Conservation (phyloP, 2,888 invertebrate genomes). For the Athalia cordata region DNA sequence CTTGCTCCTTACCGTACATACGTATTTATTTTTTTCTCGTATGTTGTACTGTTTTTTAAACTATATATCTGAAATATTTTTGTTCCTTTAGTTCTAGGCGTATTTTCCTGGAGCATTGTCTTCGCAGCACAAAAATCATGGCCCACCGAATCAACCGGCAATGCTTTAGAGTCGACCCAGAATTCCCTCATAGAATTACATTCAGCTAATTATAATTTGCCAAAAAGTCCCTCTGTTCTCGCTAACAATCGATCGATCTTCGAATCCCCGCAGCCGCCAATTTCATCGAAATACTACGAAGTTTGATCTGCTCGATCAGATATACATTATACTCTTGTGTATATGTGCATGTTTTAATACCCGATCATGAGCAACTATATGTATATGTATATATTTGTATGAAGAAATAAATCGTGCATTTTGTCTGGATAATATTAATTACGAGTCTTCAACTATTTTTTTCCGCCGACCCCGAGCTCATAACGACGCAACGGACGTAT, state of each 20-base stretch:
- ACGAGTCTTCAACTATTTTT: too few relatives aligned
- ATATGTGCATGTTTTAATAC: too few relatives aligned
- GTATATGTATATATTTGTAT: too few relatives aligned
- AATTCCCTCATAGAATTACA: neutral
- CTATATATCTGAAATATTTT: neutral
- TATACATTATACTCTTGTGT: too few relatives aligned
- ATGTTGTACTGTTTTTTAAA: neutral
- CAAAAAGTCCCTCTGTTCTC: constrained; percentile 68
- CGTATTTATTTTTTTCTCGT: too few relatives aligned
- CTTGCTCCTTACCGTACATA: too few relatives aligned
- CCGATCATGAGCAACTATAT: too few relatives aligned
- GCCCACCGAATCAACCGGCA: constrained; percentile 45
- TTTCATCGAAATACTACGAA: constrained; percentile 52
- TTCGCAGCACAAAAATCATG: constrained; percentile 65
- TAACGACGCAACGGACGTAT: too few relatives aligned
- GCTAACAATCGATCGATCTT: constrained; percentile 50
- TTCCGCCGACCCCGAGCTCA: too few relatives aligned
- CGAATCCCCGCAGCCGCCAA: constrained; percentile 54
- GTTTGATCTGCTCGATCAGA: constrained; percentile 43
- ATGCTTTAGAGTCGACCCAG: constrained; percentile 34
- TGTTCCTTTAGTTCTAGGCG: constrained; percentile 56
- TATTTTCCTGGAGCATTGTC: constrained; percentile 68
- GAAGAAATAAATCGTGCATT: too few relatives aligned
- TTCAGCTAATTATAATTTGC: constrained; percentile 54
- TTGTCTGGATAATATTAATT: too few relatives aligned